A percentile compares a stretch with the other conserved stretches of the same genome.
Conservation (phyloP, 1,140 invertebrate species). For the Heliconius congener region DNA sequence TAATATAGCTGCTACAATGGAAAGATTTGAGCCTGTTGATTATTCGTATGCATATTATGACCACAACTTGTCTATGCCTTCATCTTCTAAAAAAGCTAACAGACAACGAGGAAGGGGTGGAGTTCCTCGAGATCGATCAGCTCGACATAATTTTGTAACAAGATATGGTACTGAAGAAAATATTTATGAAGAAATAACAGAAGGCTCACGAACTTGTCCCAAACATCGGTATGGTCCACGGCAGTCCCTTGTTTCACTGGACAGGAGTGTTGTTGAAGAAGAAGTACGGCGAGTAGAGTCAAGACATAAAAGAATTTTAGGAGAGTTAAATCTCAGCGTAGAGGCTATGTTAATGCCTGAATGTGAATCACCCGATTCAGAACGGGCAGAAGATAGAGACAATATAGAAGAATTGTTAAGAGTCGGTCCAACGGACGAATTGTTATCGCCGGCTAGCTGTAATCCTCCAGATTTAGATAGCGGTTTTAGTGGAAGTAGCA, state of each 20-base stretch:
- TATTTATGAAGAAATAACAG: slow-evolving; percentile 93
- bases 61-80: slow-evolving; percentile 84
- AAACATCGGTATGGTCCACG: slow-evolving; percentile 76
- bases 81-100: slow-evolving; percentile 73
- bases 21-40: slow-evolving; percentile 84
- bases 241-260: slow-evolving; percentile 83
- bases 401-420: slow-evolving; percentile 85
- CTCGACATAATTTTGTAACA: slow-evolving; percentile 87
- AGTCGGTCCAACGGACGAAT: slow-evolving; percentile 87
- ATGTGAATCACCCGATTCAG: slow-evolving; percentile 75
- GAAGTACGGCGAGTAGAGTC: slow-evolving; percentile 90
- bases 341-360: slow-evolving; percentile 93
- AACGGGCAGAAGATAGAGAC: slow-evolving; percentile 81
- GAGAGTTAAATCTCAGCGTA: slow-evolving; percentile 92
- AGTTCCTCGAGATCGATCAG: slow-evolving; percentile 71
- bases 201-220: slow-evolving; percentile 81
- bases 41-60: slow-evolving; percentile 92
- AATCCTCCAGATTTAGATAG: slow-evolving; percentile 88
- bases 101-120: slow-evolving; percentile 71
- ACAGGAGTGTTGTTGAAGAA: slow-evolving; percentile 87
- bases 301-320: slow-evolving; percentile 89
- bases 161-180: slow-evolving; percentile 92
- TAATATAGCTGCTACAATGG: slow-evolving; percentile 84
- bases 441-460: slow-evolving; percentile 85
- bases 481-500: slow-evolving; percentile 90